Evolutionary conservation across 1,140 invertebrate genomes (phyloP).

Genomic region (Wasmannia auropunctata): DNA sequence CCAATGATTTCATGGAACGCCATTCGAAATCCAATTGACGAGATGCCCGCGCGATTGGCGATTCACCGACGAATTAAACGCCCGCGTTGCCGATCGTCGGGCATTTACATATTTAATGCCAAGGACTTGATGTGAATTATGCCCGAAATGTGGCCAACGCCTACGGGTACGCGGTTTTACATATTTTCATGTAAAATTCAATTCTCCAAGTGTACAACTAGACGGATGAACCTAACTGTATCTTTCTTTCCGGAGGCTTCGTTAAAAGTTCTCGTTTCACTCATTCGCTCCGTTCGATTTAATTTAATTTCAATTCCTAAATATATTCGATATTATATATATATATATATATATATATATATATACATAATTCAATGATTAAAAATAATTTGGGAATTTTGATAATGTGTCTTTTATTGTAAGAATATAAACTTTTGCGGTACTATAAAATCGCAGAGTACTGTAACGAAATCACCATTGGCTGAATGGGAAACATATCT

Average conservation of each 20-base stretch:
- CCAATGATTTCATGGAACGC: conserved; percentile 73
- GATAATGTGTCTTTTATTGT: not conserved
- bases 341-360: too few relatives aligned
- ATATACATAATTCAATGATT: conserved; percentile 1
- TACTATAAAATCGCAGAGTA: not conserved
- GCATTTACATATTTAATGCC: conserved; percentile 82
- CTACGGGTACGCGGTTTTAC: conserved; percentile 50
- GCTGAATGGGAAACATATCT: conserved; percentile 35
- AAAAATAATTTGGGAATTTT: not conserved
- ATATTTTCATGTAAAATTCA: conserved; percentile 24
- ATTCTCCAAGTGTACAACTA: not conserved
- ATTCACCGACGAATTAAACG: conserved; percentile 77
- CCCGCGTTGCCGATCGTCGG: conserved; percentile 62
- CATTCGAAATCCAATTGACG: conserved; percentile 70
- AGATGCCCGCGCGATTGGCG: conserved; percentile 67
- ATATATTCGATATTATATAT: not conserved
- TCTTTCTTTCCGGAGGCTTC: not conserved
- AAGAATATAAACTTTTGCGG: not conserved
- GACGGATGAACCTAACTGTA: not conserved
- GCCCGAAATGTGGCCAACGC: conserved; percentile 71
- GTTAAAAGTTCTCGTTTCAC: conserved; percentile 6
- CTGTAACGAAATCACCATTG: not conserved
- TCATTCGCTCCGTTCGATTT: too few relatives aligned
- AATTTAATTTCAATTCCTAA: too few relatives aligned
- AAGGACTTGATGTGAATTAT: conserved; percentile 78